Evolutionary conservation across 2,888 invertebrate species (phyloP), one percentile per base, ranked within the genome.

Genomic region (Ophioninae sp.): DNA sequence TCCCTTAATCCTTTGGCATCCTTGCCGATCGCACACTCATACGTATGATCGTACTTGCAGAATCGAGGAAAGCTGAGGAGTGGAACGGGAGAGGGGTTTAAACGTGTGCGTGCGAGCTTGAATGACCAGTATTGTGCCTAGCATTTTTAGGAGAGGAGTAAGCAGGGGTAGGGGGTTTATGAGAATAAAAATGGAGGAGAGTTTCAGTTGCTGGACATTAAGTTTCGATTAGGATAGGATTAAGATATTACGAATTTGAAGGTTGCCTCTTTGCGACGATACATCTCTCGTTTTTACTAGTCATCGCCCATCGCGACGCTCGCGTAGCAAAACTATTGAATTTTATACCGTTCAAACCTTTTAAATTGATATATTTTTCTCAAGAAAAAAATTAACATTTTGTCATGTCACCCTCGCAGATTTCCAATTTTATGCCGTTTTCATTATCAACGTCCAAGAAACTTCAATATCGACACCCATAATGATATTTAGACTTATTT

Each of bases 1-100:
- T 89, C 89, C 91, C 91, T 91, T 91, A 91, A 91, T 91, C 91
- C 91, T 86, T 79, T 76, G 79, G 83, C 83, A 73, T 79, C 83
- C 83, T 80, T 79, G 37, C 75, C 56, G 72, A 78, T 59, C 23
- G 50, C 62, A 64, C 44, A 74, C 23, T 44, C 39, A 57, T 37
- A 78, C 20, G 37, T 70, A 69, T 21, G 6, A 44, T 44, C 30
- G 23, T 77, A 84, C 79, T 83, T 85, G 79, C 84, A 85, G 74
- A 77, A 77, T 77, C 61, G 77, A 44, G 39, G n/a, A 59, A 57
- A 30, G 7, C 21, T 21, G 69, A 57, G 59, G 20, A 41, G 0
- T 30, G 8, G 70, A 20, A 56, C 30, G 69, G 41, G 39, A 0
- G 39, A 1, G 37, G 10, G 68, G n/a, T 20, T 50, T 17, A 13